Evolutionary conservation across 2,113 vertebrate genomes (phyloP).

Genomic region (Butorides virescens): DNA sequence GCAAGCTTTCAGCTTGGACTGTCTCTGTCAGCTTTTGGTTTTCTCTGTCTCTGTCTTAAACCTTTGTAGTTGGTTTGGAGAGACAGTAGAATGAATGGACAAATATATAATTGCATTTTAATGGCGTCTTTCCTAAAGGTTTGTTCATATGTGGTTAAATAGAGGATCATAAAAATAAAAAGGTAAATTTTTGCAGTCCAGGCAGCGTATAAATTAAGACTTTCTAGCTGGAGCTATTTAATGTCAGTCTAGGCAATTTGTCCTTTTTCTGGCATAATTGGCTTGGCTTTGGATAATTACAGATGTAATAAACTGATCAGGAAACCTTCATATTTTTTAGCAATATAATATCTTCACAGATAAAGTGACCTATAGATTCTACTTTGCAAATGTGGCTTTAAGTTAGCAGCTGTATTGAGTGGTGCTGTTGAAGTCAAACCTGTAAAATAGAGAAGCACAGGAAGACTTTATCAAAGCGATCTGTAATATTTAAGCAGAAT

Average conservation of each 20-base stretch:
- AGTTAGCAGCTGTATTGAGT: not conserved
- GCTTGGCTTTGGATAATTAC: conserved; percentile 18
- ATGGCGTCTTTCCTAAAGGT: not conserved
- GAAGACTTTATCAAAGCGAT: conserved; percentile 4
- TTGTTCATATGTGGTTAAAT: not conserved
- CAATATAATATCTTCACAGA: not conserved
- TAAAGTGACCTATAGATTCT: not conserved
- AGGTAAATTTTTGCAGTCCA: not conserved
- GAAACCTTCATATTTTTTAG: not conserved
- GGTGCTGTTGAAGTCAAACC: not conserved
- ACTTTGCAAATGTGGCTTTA: not conserved
- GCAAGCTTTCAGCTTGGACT: not conserved
- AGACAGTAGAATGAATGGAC: not conserved
- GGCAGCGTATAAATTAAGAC: not conserved
- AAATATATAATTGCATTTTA: not conserved
- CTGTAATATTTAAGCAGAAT: conserved; percentile 39
- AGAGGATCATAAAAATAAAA: not conserved
- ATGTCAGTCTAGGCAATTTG: not conserved
- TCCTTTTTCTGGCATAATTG: not conserved
- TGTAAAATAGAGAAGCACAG: not conserved
- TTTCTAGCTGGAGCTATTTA: not conserved
- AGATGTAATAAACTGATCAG: conserved; percentile 8
- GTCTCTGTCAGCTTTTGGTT: not conserved
- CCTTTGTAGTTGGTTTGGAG: not conserved
- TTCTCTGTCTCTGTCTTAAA: not conserved